Evolutionary conservation across 2,888 invertebrate genomes (phyloP).

Genomic region (Panzeria rudis): DNA sequence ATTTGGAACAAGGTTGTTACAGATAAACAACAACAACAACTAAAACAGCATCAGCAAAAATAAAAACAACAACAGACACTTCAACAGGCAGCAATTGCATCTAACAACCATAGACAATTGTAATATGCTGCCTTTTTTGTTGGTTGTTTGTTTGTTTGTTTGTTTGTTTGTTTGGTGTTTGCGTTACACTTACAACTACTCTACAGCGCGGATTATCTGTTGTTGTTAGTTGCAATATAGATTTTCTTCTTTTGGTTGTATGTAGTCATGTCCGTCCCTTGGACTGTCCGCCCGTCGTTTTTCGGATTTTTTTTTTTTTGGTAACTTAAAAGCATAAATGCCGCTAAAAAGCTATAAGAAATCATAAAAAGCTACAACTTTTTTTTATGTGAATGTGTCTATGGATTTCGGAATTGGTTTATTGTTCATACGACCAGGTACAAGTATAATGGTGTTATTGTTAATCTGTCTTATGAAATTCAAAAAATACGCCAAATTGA

Average conservation of each 20-base stretch:
- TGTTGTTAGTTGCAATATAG: conserved; percentile 52
- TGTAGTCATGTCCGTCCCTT: conserved; percentile 7
- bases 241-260: conserved; percentile 28
- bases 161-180: conserved; percentile 22
- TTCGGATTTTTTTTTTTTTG: conserved; percentile 12
- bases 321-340: conserved; percentile 64
- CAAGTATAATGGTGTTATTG: conserved; percentile 18
- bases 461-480: conserved; percentile 30
- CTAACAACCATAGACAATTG: conserved; percentile 62
- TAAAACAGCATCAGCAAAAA: conserved; percentile 27
- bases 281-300: conserved; percentile 19
- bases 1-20: conserved; percentile 72
- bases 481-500: conserved; percentile 31
- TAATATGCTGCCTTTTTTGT: conserved; percentile 51
- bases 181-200: conserved; percentile 51
- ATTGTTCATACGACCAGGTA: conserved; percentile 37
- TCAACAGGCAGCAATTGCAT: conserved; percentile 49
- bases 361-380: neutral
- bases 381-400: neutral
- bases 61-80: conserved; percentile 18
- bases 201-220: conserved; percentile 47
- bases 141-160: conserved; percentile 8
- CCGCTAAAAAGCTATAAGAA: conserved; percentile 53
- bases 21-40: conserved; percentile 63
- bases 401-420: conserved; percentile 26